Evolutionary conservation across 2,888 invertebrate genomes (phyloP).

Genomic region (Drosophila nr. perissopoda): DNA sequence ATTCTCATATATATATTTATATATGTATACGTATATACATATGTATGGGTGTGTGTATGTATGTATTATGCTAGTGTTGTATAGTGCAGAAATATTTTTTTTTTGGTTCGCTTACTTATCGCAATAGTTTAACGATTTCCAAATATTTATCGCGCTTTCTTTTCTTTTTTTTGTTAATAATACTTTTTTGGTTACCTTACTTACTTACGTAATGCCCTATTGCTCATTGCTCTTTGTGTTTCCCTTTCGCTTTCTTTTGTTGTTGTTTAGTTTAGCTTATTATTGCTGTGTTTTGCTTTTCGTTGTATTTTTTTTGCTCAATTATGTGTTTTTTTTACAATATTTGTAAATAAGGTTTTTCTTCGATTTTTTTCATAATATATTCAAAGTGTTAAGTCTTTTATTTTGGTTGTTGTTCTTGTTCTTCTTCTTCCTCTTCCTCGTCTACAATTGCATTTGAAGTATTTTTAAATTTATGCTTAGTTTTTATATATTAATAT

Average conservation of each 20-base stretch:
- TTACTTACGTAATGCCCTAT: conserved; percentile 59
- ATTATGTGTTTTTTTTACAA: conserved; percentile 47
- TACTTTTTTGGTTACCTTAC: conserved; percentile 73
- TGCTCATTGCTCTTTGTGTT: conserved; percentile 46
- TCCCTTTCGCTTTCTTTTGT: conserved; percentile 15
- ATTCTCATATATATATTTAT: conserved; percentile 35
- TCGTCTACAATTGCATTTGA: conserved; percentile 29
- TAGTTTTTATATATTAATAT: conserved; percentile 8
- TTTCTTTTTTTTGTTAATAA: conserved; percentile 38
- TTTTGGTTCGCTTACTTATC: conserved; percentile 67
- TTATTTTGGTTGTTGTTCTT: conserved; percentile 74
- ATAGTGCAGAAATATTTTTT: conserved; percentile 71
- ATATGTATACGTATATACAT: conserved; percentile 28
- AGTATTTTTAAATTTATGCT: conserved; percentile 20
- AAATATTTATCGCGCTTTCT: conserved; percentile 68
- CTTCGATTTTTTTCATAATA: conserved; percentile 40
- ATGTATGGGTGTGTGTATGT: conserved; percentile 29
- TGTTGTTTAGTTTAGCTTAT: conserved; percentile 31
- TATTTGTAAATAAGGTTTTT: conserved; percentile 71
- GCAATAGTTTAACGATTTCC: conserved; percentile 79
- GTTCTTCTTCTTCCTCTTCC: conserved; percentile 47
- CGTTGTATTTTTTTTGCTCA: conserved; percentile 30
- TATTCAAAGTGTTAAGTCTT: conserved; percentile 78
- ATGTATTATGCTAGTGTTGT: conserved; percentile 52
- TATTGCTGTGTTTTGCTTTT: conserved; percentile 47